Evolutionary conservation across 2,797 vertebrate genomes (phyloP).

Genomic region (Gymnothorax reevesii): DNA sequence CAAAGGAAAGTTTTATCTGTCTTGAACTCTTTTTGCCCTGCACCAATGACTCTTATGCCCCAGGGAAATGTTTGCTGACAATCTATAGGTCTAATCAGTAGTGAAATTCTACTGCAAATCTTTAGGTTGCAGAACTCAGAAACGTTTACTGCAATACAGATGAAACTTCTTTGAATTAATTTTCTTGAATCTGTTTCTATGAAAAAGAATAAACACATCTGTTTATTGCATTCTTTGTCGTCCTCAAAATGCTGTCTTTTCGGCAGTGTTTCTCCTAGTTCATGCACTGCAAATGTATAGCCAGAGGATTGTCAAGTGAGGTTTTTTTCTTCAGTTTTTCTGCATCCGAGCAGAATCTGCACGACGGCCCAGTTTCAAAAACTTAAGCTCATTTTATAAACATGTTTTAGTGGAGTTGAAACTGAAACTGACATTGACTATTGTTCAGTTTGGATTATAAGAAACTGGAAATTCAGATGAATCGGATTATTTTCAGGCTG

Average conservation of each 20-base stretch:
- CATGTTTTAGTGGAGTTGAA: constrained; percentile 30
- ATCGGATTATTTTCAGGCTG: not conserved
- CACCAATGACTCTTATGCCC: not conserved
- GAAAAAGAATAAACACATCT: not conserved
- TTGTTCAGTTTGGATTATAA: constrained; percentile 34
- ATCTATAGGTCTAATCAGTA: not conserved
- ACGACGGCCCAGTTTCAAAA: not conserved
- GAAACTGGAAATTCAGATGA: constrained; percentile 20
- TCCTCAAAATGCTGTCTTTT: not conserved
- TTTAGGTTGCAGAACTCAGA: not conserved
- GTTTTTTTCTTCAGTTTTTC: not conserved
- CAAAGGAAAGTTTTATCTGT: no score
- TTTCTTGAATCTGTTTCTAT: no score
- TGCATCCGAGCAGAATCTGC: not conserved
- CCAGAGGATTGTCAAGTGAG: not conserved
- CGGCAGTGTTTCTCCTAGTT: not conserved
- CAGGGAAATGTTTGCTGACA: not conserved
- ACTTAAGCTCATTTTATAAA: constrained; percentile 30
- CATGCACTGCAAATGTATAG: not conserved
- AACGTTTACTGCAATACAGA: no score
- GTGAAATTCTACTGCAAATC: not conserved
- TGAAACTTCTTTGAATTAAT: no score
- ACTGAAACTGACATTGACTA: constrained; percentile 33
- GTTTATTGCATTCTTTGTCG: not conserved
- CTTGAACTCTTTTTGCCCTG: no score